Evolutionary conservation across 1,140 invertebrate species (phyloP), one percentile per base, ranked within the genome.

Genomic region (Nixonia krombeini): DNA sequence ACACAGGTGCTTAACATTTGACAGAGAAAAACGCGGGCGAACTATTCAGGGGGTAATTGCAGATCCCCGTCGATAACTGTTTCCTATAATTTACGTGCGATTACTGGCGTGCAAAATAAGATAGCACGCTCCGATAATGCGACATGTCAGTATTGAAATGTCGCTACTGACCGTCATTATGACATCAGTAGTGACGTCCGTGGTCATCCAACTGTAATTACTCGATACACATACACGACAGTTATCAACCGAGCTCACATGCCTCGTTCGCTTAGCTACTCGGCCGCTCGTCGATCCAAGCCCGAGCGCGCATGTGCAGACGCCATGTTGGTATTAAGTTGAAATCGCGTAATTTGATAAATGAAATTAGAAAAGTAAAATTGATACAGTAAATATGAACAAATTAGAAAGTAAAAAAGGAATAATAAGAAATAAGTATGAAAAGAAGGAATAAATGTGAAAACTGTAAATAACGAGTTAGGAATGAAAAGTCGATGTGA

Each of bases 11-110:
- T 21, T 21, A 3, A 6, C 21, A 29, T 50, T 58, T 58, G 45
- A 50, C 38, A 42, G 16, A 23, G 44, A 44, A 40, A 45, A 42
- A 46, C 44, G 29, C 31, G 35, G 31, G 23, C 17, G 17, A 41
- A 38, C 41, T 4, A 37, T 25, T 44, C 6, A 37, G 28, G 21
- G 15, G 53, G 29, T 57, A 57, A 49, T 57, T 41, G 37, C 16
- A 57, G 53, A 9, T 57, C 3, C 17, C 53, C 44, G 45, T 57
- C 45, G 53, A 44, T 57, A 57, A 57, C 46, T 57, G 31, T 57
- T 31, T 49, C 44, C 7, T 49, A 37, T 45, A 47, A 49, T 57
- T 47, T 49, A 15, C 40, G 23, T 25, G 26, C 44, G 50, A 56
- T 40, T 40, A 9, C 41, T 55, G 51, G 42, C 41, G 31, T 45